phyloP scores from a whole-genome alignment of 2,113 vertebrate genomes.

The human region DNA sequence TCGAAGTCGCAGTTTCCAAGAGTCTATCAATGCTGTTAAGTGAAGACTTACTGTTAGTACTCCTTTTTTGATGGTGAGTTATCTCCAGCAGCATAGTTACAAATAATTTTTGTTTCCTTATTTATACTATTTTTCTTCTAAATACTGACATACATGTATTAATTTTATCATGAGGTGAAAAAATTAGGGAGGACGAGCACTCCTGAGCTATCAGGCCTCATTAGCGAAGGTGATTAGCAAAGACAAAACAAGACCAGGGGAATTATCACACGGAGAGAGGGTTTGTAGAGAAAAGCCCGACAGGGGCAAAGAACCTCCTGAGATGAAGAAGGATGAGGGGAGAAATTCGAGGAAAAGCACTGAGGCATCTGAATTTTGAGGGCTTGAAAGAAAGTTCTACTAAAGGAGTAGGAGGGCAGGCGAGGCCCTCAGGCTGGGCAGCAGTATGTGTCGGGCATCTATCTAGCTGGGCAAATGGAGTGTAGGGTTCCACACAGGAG shows the following conservation, averaged over 20 bases:
- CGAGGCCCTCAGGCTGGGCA: background rate
- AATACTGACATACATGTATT: background rate
- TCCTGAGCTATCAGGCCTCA: background rate
- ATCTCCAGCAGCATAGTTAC: background rate
- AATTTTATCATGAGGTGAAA: background rate
- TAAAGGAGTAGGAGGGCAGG: background rate
- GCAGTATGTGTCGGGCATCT: background rate
- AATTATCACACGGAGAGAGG: background rate
- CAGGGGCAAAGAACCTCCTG: background rate
- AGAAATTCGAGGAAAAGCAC: background rate
- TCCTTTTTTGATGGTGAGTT: background rate
- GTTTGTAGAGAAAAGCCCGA: no score
- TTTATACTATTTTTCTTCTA: background rate
- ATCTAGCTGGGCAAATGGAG: background rate
- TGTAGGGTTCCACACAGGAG: fast-evolving
- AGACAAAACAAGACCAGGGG: background rate
- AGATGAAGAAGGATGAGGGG: no score
- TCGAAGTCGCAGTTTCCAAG: no score
- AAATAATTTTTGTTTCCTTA: background rate
- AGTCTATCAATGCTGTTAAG: no score
- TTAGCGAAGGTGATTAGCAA: background rate
- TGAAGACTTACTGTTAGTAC: no score
- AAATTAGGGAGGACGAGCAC: background rate
- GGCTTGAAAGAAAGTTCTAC: background rate
- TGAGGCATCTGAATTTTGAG: background rate